Conservation (phyloP, 2,797 vertebrate genomes). For the Zenarchopterus dispar region DNA sequence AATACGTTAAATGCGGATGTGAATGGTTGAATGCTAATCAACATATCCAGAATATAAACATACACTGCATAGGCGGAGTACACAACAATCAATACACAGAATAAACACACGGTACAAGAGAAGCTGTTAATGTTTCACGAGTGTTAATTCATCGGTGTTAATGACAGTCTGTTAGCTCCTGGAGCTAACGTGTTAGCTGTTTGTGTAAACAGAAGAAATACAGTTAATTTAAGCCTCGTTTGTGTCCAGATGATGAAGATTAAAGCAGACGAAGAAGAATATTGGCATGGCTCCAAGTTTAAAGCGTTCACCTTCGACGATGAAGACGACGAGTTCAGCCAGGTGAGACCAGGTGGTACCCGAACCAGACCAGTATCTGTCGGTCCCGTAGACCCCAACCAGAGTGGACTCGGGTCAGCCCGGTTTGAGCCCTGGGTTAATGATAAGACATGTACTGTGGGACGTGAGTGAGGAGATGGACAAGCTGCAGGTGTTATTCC, state of each 20-base stretch:
- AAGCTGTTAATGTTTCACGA: too few relatives aligned
- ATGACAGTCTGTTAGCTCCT: too few relatives aligned
- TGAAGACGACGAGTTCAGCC: conserved; percentile 91
- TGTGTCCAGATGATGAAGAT: conserved; percentile 84
- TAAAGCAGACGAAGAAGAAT: conserved; percentile 93
- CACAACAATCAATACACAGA: too few relatives aligned
- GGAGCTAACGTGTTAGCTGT: not conserved
- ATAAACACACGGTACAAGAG: too few relatives aligned
- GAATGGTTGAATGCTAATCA: conserved; percentile 29
- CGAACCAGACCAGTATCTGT: too few relatives aligned
- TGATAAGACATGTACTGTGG: too few relatives aligned
- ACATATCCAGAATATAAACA: not conserved
- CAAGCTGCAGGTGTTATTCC: too few relatives aligned
- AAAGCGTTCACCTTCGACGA: conserved; percentile 95
- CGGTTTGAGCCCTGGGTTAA: not conserved
- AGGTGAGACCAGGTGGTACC: conserved; percentile 71
- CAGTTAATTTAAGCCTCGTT: not conserved
- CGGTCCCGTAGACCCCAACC: too few relatives aligned
- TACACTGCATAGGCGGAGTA: too few relatives aligned
- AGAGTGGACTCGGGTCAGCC: conserved; percentile 73
- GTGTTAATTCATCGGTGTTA: too few relatives aligned
- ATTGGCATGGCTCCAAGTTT: conserved; percentile 94
- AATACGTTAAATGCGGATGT: not conserved
- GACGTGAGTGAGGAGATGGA: too few relatives aligned
- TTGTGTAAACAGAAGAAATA: not conserved